Evolutionary conservation across 2,113 vertebrate genomes (phyloP).

Genomic region (Muntiacus muntjak): DNA sequence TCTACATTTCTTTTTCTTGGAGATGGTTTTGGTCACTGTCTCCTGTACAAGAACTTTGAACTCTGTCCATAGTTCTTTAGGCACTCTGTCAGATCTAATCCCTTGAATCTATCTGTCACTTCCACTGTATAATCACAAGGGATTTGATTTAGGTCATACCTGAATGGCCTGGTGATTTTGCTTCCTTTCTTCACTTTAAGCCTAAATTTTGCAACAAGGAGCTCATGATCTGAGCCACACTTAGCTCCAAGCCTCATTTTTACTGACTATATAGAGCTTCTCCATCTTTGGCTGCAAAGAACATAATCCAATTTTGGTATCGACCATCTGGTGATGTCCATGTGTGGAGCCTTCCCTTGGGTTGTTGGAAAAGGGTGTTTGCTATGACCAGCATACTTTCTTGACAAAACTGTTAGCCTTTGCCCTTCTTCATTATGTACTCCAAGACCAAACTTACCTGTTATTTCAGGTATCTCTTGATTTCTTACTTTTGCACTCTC

Average conservation of each 20-base stretch:
- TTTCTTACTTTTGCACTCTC: background rate
- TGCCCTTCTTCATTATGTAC: background rate
- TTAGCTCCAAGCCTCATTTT: background rate
- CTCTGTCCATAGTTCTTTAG: background rate
- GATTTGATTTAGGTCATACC: background rate
- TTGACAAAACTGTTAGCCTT: background rate
- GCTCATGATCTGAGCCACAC: background rate
- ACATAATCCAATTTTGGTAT: background rate
- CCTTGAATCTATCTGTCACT: background rate
- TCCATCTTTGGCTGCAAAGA: background rate
- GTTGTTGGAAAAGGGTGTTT: background rate
- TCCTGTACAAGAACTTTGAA: background rate
- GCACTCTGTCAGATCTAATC: background rate
- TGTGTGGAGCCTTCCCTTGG: background rate
- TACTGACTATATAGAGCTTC: background rate
- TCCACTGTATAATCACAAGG: background rate
- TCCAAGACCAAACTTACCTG: background rate
- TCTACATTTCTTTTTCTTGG: background rate
- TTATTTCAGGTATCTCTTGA: background rate
- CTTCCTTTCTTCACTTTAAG: background rate
- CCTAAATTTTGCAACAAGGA: background rate
- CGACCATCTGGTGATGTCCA: background rate
- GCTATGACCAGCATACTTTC: background rate
- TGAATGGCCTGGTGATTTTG: background rate
- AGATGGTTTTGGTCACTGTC: background rate